Evolutionary conservation across 1,140 invertebrate species (phyloP).

Genomic region (Trachymyrmex cornetzi): DNA sequence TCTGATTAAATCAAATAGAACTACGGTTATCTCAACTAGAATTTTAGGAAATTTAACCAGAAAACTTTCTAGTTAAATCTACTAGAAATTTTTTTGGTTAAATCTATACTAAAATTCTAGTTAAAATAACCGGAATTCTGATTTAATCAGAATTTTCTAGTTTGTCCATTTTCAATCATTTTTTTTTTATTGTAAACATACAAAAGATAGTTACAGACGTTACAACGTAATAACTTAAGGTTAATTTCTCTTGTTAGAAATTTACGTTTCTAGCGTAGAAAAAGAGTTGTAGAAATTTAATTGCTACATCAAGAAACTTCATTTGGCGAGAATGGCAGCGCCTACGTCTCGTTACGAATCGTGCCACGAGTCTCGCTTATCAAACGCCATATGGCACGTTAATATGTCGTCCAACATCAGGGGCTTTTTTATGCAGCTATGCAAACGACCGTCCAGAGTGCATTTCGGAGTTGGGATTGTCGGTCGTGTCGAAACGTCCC

Average conservation of each 20-base stretch:
- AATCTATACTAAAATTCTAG: too few species aligned
- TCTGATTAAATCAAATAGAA: too few species aligned
- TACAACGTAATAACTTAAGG: not conserved
- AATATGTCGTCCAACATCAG: conserved; percentile 54
- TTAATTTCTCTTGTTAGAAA: not conserved
- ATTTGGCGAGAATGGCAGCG: not conserved
- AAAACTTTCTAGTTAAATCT: too few species aligned
- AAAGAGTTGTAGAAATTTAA: conserved; percentile 32
- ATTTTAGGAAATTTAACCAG: too few species aligned
- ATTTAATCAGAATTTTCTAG: too few species aligned
- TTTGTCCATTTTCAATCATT: too few species aligned
- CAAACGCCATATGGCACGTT: conserved; percentile 67
- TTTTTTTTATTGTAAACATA: not conserved
- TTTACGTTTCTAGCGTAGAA: not conserved
- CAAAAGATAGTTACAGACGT: too few species aligned
- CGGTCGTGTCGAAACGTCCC: conserved; percentile 73
- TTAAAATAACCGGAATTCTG: too few species aligned
- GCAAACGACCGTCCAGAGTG: conserved; percentile 68
- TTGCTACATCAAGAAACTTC: conserved; percentile 45
- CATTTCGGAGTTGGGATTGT: conserved; percentile 68
- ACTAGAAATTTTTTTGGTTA: too few species aligned
- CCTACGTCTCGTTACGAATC: conserved; percentile 43
- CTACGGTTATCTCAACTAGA: too few species aligned
- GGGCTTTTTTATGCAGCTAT: conserved; percentile 54
- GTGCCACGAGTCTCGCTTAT: conserved; percentile 46